A percentile compares a stretch with the other conserved stretches of the same genome.
Conservation (phyloP, 2,113 vertebrate genomes). For the Varanus salvator region DNA sequence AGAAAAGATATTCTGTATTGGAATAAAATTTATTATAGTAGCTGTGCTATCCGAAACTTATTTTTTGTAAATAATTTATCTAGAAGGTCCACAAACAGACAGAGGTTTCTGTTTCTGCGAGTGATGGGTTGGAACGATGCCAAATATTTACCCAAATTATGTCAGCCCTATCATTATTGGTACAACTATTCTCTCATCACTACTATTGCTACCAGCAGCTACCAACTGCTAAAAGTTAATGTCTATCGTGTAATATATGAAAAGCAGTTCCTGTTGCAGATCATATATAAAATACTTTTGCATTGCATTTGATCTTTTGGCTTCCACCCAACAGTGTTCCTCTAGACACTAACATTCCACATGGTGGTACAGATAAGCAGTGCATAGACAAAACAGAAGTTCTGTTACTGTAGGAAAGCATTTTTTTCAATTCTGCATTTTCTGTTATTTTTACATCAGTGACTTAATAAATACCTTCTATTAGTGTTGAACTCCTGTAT, state of each 20-base stretch:
- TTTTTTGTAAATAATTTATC: not conserved
- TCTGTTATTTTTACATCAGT: not conserved
- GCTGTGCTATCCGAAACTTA: constrained; percentile 31
- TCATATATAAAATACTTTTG: not conserved
- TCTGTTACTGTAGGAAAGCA: constrained; percentile 34
- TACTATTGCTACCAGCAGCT: not conserved
- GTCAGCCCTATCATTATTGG: not conserved
- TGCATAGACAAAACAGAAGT: not conserved
- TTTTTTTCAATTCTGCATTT: not conserved
- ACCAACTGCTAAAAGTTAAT: not conserved
- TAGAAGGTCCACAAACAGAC: not conserved
- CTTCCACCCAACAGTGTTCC: not conserved
- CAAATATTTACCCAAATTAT: not conserved
- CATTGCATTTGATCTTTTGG: not conserved
- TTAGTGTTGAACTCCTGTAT: not conserved
- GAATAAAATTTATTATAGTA: constrained; percentile 47
- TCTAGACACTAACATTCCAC: not conserved
- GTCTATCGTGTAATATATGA: not conserved
- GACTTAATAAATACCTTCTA: not conserved
- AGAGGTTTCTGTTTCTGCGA: not conserved
- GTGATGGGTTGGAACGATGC: not conserved
- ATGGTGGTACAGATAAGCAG: not conserved
- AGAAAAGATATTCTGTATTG: constrained; percentile 52
- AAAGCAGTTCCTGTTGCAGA: not conserved
- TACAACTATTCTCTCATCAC: not conserved